Evolutionary conservation across 2,113 vertebrate species (phyloP).

Genomic region (Reinhardtius hippoglossoides): DNA sequence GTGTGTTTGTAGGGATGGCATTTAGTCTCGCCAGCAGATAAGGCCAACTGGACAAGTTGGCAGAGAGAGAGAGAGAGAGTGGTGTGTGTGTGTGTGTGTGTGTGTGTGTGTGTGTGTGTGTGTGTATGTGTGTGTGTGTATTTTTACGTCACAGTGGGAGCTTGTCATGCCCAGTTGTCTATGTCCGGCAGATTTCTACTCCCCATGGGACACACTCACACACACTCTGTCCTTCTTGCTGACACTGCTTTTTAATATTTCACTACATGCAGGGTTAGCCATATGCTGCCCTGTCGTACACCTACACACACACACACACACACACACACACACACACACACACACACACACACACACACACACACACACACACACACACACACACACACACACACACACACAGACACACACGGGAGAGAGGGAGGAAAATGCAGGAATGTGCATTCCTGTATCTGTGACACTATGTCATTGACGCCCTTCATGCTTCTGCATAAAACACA

Average conservation of each 20-base stretch:
- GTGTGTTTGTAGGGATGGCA: constrained; percentile 22
- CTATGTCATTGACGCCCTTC: constrained; percentile 4
- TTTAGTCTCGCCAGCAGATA: constrained; percentile 61
- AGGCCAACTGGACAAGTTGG: constrained; percentile 64
- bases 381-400: not conserved
- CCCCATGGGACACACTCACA: constrained; percentile 47
- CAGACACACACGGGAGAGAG: not conserved
- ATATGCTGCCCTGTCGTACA: constrained; percentile 72
- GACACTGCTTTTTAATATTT: constrained; percentile 79
- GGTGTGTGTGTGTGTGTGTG: constrained; percentile 27
- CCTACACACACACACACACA: not conserved
- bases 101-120: constrained; percentile 24
- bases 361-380: not conserved
- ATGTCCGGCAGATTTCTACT: constrained; percentile 73
- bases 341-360: not conserved
- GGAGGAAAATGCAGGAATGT: constrained; percentile 5
- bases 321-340: not conserved
- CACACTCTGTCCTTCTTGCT: constrained; percentile 63
- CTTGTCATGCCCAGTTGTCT: constrained; percentile 72
- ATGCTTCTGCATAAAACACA: too few relatives aligned
- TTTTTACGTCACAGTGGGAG: constrained; percentile 52
- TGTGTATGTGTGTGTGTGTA: constrained; percentile 22
- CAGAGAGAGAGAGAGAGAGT: constrained; percentile 45
- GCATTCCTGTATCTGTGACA: constrained; percentile 7
- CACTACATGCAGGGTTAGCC: constrained; percentile 72